These are phyloP conservation scores for Globia sparganii DNA, from an alignment of 2,888 invertebrate species.

Conservation along the genomic window DNA sequence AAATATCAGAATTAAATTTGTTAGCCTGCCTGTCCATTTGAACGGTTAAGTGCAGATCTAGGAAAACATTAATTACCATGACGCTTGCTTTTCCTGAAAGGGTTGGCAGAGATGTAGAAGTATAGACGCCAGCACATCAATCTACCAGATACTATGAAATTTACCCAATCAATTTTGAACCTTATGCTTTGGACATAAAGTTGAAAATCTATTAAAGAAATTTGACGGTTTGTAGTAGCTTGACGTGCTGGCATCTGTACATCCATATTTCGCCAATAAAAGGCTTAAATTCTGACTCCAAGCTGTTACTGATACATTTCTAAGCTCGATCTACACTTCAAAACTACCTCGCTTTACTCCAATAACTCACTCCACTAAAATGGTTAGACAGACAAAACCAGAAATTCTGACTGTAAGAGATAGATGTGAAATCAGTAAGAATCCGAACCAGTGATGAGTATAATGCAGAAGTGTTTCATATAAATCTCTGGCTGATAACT, in stretches of 20 bases:
- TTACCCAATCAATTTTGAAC: too few relatives aligned
- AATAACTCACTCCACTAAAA: background rate
- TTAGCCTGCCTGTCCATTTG: background rate
- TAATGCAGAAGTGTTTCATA: background rate
- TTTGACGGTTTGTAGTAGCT: too few relatives aligned
- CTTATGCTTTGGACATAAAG: too few relatives aligned
- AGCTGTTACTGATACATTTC: background rate
- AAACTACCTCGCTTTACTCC: background rate
- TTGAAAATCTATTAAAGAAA: too few relatives aligned
- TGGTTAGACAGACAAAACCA: background rate
- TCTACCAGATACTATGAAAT: too few relatives aligned
- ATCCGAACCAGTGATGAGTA: background rate
- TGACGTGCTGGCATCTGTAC: too few relatives aligned
- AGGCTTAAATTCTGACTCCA: background rate
- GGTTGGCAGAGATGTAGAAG: background rate
- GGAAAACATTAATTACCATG: background rate
- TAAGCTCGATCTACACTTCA: background rate
- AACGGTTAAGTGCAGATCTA: background rate
- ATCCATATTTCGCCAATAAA: background rate
- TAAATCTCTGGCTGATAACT: background rate
- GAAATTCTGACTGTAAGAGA: background rate
- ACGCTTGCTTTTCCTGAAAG: background rate
- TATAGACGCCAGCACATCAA: background rate
- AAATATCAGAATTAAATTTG: background rate
- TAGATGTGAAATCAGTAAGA: background rate